These are phyloP conservation scores for Achatina immaculata DNA, from an alignment of 1,140 invertebrate genomes.

Conservation along the genomic window DNA sequence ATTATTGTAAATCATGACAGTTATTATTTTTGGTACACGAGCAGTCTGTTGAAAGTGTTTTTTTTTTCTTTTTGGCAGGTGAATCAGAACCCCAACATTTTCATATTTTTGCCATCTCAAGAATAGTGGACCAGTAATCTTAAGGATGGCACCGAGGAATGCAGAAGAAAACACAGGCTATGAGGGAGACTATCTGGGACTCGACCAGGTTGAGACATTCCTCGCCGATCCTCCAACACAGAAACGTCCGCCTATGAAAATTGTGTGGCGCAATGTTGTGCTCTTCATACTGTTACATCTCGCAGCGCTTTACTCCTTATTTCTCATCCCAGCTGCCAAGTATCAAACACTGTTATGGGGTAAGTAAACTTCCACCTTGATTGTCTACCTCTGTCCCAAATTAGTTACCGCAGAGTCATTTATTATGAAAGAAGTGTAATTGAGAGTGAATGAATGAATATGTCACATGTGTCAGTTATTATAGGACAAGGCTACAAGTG, in stretches of 20 bases:
- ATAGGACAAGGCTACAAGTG: too few species aligned
- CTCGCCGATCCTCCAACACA: constrained; percentile 35
- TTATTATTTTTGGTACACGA: too few species aligned
- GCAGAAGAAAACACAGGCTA: constrained; percentile 31
- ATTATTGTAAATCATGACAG: too few species aligned
- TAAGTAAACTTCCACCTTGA: too few species aligned
- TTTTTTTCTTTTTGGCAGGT: too few species aligned
- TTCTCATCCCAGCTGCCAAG: constrained; percentile 85
- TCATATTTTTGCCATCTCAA: neutral
- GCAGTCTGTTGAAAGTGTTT: too few species aligned
- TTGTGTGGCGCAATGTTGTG: constrained; percentile 94
- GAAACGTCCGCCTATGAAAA: constrained; percentile 68
- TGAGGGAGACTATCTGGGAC: constrained; percentile 38
- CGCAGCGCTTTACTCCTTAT: constrained; percentile 86
- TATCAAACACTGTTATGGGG: constrained; percentile 82
- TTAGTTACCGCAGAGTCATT: too few species aligned
- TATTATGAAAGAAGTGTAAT: too few species aligned
- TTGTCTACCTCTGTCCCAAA: too few species aligned
- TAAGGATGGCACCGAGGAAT: constrained; percentile 46
- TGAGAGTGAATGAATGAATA: too few species aligned
- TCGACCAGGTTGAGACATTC: constrained; percentile 39
- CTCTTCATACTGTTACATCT: constrained; percentile 89
- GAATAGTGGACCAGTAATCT: neutral
- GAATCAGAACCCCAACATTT: too few species aligned
- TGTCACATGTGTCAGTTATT: too few species aligned